Conservation (phyloP, 2,888 invertebrate genomes). For the Drosophila maculinotata region DNA sequence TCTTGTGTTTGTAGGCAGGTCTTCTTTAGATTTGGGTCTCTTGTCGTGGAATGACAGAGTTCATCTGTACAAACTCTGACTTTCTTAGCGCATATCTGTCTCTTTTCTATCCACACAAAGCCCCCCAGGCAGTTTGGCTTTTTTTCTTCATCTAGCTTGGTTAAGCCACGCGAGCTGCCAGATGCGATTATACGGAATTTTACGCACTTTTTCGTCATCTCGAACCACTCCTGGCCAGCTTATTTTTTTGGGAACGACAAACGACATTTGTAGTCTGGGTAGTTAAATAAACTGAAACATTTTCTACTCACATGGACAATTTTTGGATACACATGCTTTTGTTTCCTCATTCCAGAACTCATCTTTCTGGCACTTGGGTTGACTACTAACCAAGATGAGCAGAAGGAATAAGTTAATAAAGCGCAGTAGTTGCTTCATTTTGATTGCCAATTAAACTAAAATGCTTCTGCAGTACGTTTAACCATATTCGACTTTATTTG, state of each 20-base stretch:
- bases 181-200: conserved; percentile 7
- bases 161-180: not conserved
- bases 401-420: not conserved
- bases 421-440: conserved; percentile 1
- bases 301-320: conserved; percentile 5
- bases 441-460: not conserved
- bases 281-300: not conserved
- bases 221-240: conserved; percentile 1
- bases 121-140: not conserved
- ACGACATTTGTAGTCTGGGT: too few species aligned
- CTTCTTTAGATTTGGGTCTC: not conserved
- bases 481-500: not conserved
- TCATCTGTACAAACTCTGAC: not conserved
- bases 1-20: not conserved
- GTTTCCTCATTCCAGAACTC: not conserved
- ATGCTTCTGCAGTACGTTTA: not conserved
- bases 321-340: not conserved
- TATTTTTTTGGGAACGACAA: not conserved
- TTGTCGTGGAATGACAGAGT: not conserved
- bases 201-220: not conserved
- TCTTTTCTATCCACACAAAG: not conserved
- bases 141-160: not conserved
- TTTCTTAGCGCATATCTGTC: not conserved
- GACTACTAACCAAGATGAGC: not conserved
- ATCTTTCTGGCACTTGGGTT: not conserved